Evolutionary conservation across 2,113 vertebrate genomes (phyloP), one percentile per base, ranked within the genome.

Genomic region (Aramus guarauna): DNA sequence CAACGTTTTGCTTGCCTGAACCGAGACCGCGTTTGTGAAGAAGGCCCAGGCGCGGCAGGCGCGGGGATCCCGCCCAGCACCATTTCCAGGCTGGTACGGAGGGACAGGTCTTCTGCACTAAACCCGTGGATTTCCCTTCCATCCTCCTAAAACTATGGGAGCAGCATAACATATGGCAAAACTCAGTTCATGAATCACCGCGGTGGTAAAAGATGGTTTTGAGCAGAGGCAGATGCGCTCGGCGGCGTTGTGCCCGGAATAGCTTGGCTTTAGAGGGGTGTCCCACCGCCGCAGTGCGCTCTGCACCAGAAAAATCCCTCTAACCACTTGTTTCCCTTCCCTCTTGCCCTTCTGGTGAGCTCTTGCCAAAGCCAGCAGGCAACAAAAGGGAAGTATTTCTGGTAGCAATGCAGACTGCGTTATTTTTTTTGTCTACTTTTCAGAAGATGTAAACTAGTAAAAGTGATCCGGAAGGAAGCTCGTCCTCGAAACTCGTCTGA

Each of bases 191-290:
- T 43, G 74, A 74, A 41, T 62, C 64, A 39, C 66, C 1, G 0
- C 34, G 10, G 60, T 3, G 68, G 34, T 27, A 79, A 79, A 67
- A 36, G 9, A 32, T 12, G 5, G 8, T 52, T 77, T 91, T 67
- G n/a, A 67, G 72, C 59, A 52, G 60, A 58, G 53, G 71, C 76
- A 53, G 45, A 67, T 26, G 58, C 0, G 3, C 45, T 21, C 56
- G 7, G 64, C 1, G 0, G 48, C 0, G 1, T 1, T 34, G 50
- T 21, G 39, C 47, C n/a, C 21, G 7, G 41, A 76, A 41, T 20
- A 56, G 47, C 26, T 14, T 15, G n/a, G 52, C 53, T 73, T 55
- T 48, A 72, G 39, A 83, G 23, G n/a, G 39, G 16, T n/a, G 45
- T 30, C 71, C 71, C 14, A 34, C 0, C 4, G 58, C 56, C 22